phyloP scores from a whole-genome alignment of 1,140 invertebrate genomes.

The Diorhabda elongata region DNA sequence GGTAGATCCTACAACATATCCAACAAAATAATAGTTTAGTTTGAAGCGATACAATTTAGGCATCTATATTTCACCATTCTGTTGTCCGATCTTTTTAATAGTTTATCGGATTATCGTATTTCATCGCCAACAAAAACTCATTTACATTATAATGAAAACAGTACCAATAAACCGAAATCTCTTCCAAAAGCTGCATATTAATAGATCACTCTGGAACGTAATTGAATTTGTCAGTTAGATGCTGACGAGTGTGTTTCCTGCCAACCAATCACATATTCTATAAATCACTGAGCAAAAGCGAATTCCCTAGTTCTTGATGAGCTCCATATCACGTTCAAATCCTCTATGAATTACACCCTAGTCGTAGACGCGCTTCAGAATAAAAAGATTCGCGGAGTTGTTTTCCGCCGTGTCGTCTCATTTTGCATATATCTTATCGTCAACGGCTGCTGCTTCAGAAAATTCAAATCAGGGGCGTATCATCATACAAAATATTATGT shows the following conservation, averaged over 20 bases:
- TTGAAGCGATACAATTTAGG: no score
- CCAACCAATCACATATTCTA: not conserved
- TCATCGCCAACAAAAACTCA: no score
- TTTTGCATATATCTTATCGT: not conserved
- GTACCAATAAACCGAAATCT: not conserved
- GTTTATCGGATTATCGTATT: no score
- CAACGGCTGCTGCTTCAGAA: not conserved
- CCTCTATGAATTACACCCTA: conserved; percentile 2
- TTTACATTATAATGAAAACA: no score
- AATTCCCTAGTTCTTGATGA: conserved; percentile 2
- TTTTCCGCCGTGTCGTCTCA: not conserved
- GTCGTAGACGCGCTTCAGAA: not conserved
- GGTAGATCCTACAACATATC: no score
- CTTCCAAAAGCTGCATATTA: not conserved
- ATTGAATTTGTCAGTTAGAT: conserved; percentile 1
- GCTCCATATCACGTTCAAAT: not conserved
- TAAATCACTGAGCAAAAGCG: conserved; percentile 1
- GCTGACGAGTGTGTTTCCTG: conserved; percentile 1
- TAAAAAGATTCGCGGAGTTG: not conserved
- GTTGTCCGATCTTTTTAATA: no score
- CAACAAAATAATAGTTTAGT: no score
- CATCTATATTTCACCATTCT: no score
- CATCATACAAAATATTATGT: no score
- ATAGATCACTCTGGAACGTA: not conserved
- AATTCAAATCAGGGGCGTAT: not conserved